These are phyloP conservation scores for Hypotaenidia philippensis DNA, from an alignment of 2,797 vertebrate species.

Conservation along the genomic window DNA sequence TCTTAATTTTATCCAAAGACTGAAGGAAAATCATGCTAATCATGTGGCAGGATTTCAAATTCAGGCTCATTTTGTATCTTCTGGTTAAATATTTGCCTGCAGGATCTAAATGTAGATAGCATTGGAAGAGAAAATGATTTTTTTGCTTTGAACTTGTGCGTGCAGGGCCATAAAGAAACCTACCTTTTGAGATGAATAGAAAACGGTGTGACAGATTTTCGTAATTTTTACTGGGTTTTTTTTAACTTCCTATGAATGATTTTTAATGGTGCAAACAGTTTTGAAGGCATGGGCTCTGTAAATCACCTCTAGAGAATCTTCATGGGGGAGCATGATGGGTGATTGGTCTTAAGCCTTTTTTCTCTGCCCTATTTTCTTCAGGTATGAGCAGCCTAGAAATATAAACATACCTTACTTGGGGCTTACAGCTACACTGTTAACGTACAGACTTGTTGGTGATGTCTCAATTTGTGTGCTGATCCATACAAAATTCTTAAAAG, in stretches of 20 bases:
- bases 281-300: neutral
- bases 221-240: neutral
- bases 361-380: neutral
- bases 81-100: neutral
- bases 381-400: neutral
- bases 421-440: neutral
- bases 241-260: neutral
- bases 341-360: neutral
- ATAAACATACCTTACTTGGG: neutral
- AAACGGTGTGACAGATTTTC: neutral
- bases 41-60: neutral
- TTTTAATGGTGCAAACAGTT: neutral
- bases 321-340: neutral
- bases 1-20: neutral
- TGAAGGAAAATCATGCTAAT: neutral
- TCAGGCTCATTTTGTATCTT: neutral
- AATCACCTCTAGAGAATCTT: neutral
- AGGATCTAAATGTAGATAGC: neutral
- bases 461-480: neutral
- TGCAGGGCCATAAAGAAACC: neutral
- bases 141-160: neutral
- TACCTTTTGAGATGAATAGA: neutral
- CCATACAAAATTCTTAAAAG: neutral
- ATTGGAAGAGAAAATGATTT: neutral
- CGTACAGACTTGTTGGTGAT: neutral